phyloP scores from a whole-genome alignment of 2,113 vertebrate species.

The Meles meles region DNA sequence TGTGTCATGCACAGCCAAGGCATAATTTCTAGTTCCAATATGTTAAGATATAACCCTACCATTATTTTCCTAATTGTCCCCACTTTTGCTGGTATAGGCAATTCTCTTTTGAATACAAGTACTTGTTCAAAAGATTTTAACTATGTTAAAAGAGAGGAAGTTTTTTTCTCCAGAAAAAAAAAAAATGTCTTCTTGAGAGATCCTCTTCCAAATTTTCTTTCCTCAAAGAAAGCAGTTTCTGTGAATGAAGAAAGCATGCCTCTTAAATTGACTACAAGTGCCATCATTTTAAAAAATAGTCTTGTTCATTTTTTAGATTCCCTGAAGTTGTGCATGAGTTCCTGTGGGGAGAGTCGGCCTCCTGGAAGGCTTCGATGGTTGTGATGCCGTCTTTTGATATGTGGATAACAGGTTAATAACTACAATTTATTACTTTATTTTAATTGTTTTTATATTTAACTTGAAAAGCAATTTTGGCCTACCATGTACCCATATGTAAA shows the following conservation, averaged over 20 bases:
- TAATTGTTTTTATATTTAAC: not conserved
- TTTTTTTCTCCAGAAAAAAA: not conserved
- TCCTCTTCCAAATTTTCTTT: not conserved
- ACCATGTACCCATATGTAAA: not conserved
- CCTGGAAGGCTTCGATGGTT: conserved; percentile 13
- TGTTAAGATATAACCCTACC: not conserved
- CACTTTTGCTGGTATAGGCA: not conserved
- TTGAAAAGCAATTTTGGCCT: conserved; percentile 4
- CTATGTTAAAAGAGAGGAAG: not conserved
- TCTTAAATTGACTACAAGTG: not conserved
- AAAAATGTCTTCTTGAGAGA: not conserved
- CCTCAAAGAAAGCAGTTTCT: not conserved
- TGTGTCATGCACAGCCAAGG: not conserved
- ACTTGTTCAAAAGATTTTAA: conserved; percentile 27
- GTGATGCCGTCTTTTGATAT: conserved; percentile 54
- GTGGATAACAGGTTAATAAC: conserved; percentile 61
- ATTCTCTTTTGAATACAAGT: not conserved
- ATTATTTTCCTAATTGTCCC: not conserved
- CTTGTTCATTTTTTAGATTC: conserved; percentile 55
- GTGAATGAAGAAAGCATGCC: not conserved
- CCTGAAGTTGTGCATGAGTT: conserved; percentile 38
- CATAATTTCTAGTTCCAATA: not conserved
- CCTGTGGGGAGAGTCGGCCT: not conserved
- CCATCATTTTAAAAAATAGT: not conserved
- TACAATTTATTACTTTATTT: conserved; percentile 12